Conservation (phyloP, 2,888 invertebrate genomes). For the Amphiduros pacificus region DNA sequence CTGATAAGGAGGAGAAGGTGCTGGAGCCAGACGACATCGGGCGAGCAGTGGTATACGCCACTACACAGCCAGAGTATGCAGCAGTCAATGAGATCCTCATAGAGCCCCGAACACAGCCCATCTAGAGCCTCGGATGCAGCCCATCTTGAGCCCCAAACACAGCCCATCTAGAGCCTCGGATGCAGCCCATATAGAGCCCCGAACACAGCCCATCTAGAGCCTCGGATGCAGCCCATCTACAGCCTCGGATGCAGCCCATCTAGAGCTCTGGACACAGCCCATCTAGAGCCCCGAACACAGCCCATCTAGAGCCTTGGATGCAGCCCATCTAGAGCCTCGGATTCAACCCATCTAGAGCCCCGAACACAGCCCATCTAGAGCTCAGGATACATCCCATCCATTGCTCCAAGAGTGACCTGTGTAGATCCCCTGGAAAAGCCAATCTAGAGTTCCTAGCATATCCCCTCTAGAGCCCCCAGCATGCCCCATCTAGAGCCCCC, state of each 20-base stretch:
- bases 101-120: conserved; percentile 53
- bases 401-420: too few species aligned
- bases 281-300: too few species aligned
- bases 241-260: conserved; percentile 52
- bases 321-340: too few species aligned
- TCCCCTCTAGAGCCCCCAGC: too few species aligned
- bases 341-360: too few species aligned
- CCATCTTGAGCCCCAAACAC: conserved; percentile 56
- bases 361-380: too few species aligned
- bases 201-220: conserved; percentile 46
- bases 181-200: conserved; percentile 59
- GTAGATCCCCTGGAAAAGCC: too few species aligned
- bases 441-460: too few species aligned
- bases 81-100: conserved; percentile 60
- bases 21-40: conserved; percentile 57
- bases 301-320: too few species aligned
- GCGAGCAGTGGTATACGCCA: conserved; percentile 57
- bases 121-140: conserved; percentile 59
- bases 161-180: conserved; percentile 52
- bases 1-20: conserved; percentile 42
- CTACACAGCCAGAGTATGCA: conserved; percentile 54
- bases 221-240: conserved; percentile 60
- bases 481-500: too few species aligned
- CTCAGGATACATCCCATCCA: too few species aligned
- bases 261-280: too few species aligned